Evolutionary conservation across 2,113 vertebrate species (phyloP), one percentile per base, ranked within the genome.

Genomic region (Erythrocercus mccallii): DNA sequence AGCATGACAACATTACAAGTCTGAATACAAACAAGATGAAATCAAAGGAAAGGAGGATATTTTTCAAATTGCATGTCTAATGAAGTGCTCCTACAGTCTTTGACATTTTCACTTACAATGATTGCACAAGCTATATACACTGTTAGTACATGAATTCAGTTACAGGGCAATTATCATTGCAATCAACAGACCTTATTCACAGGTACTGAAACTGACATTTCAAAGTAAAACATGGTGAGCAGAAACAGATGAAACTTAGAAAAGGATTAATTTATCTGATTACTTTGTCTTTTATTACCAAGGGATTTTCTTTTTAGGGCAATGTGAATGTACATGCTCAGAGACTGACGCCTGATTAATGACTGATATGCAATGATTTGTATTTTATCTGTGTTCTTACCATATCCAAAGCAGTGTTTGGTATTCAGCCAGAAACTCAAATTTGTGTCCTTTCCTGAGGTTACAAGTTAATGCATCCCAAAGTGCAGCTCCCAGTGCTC

Each of bases 381-480:
- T 60, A 82, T 82, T 94, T 89, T 45, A 88, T 48, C 71, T 78
- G 54, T 60, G 68, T 88, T 64, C 37, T 74, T 88, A 93, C 85
- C 23, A 16, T 60, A 68, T 10, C 92, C 65, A 91, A 93, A 94
- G 47, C 79, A 86, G 62, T 51, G 80, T 94, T 96, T 96, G 90
- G 90, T 94, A 88, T 84, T 92, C 56, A 89, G 73, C 73, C 91
- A 91, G 69, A 91, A 95, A 95, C 81, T 88, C 81, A 92, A 95
- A 94, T 81, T 15, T 92, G 31, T 79, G 60, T 86, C 82, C 90
- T 83, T 97, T 95, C 94, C 96, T 96, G 96, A 95, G 80, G 77
- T 95, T 81, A 90, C 40, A 92, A 90, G 77, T 94, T 80, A 91
- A 95, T 37, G 68, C 71, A 94, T 89, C 81, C 77, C 61, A 48